Percentiles rank a stretch among this genome's conserved stretches.
phyloP scores from a whole-genome alignment of 37 sponge, comb jelly and placozoan genomes.

The Oopsacas minuta region DNA sequence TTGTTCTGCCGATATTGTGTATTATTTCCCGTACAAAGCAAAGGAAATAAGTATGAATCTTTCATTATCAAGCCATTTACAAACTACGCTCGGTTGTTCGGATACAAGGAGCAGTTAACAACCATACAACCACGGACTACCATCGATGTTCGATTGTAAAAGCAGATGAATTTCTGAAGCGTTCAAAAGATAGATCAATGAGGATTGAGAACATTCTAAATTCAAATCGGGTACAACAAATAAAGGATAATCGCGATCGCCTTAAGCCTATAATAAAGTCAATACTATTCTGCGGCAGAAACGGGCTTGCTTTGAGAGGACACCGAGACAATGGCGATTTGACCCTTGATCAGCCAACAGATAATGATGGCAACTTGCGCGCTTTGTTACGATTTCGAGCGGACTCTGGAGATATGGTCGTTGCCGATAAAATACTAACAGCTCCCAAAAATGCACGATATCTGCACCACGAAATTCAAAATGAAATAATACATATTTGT shows the following conservation, averaged over 20 bases:
- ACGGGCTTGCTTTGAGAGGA: conserved; percentile 17
- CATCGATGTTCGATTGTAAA: background rate
- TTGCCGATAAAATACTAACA: conserved; percentile 8
- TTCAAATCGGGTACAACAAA: background rate
- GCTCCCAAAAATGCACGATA: conserved; percentile 13
- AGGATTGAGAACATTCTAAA: conserved; percentile 13
- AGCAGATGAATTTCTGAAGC: background rate
- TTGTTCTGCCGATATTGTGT: conserved; percentile 14
- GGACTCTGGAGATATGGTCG: background rate
- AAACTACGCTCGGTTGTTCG: conserved; percentile 15
- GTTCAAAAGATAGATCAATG: background rate
- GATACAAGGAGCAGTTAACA: background rate
- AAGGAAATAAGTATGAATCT: background rate
- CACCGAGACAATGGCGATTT: conserved; percentile 4
- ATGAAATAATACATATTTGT: conserved; percentile 16
- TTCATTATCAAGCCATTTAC: conserved; percentile 11
- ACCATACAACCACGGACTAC: background rate
- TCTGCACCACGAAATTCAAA: conserved; percentile 19
- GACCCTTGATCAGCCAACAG: conserved; percentile 4
- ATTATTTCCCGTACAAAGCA: background rate
- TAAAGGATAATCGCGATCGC: conserved; percentile 15
- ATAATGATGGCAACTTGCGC: conserved; percentile 13
- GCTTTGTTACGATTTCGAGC: conserved; percentile 19
- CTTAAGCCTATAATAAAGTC: conserved; percentile 20
- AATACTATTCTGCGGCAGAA: background rate